Percentiles rank a stretch among this genome's conserved stretches.
Conservation (phyloP, 2,113 vertebrate species). For the Oryctolagus cuniculus region DNA sequence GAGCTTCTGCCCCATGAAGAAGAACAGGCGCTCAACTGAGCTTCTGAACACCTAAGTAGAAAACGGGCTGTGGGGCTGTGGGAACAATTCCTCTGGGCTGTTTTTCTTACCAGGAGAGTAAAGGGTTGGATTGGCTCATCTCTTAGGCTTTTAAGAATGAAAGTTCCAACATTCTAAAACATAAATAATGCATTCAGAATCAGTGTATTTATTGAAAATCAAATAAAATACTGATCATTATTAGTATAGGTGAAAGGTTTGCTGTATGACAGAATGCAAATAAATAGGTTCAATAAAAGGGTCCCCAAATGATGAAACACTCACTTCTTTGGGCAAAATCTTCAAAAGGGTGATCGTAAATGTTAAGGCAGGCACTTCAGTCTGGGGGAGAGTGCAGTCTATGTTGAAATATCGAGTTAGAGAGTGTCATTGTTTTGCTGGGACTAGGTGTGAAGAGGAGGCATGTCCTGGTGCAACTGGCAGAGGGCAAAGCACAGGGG, state of each 20-base stretch:
- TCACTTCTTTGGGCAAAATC: neutral
- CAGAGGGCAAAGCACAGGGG: neutral
- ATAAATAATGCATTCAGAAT: neutral
- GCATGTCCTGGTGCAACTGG: neutral
- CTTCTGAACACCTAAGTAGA: neutral
- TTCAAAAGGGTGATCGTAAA: neutral
- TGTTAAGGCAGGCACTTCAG: neutral
- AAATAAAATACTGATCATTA: neutral
- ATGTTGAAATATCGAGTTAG: neutral
- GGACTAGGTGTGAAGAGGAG: neutral
- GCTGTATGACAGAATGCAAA: neutral
- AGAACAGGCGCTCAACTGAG: neutral
- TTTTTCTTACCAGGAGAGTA: slow-evolving; percentile 23
- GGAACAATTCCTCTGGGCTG: neutral
- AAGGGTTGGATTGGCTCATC: neutral
- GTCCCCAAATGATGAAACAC: neutral
- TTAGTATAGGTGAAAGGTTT: neutral
- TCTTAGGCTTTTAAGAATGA: neutral
- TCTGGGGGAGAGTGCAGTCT: neutral
- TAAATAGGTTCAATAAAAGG: neutral
- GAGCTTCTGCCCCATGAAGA: rapidly evolving
- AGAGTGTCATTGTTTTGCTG: neutral
- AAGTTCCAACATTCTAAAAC: slow-evolving; percentile 17
- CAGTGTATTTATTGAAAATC: neutral
- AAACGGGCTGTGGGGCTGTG: too few species aligned